Evolutionary conservation across 2,888 invertebrate species (phyloP).

Genomic region (Cheilosia grossa): DNA sequence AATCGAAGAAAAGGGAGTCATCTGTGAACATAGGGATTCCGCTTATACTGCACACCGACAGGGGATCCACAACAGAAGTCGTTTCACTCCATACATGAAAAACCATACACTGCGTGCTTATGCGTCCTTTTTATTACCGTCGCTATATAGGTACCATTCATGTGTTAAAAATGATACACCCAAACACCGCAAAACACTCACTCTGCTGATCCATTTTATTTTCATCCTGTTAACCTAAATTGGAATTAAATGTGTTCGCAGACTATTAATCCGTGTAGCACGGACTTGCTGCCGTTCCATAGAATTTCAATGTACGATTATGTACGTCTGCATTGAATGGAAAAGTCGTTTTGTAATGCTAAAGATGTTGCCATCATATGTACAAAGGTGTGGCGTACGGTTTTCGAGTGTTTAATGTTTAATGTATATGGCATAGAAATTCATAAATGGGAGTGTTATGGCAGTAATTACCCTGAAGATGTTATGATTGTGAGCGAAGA

Average conservation of each 20-base stretch:
- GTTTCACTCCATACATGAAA: constrained; percentile 51
- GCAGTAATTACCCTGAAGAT: constrained; percentile 38
- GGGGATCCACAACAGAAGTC: constrained; percentile 26
- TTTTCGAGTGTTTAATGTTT: neutral
- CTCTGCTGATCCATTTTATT: constrained; percentile 60
- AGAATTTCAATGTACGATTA: constrained; percentile 1
- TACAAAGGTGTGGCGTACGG: constrained; percentile 37
- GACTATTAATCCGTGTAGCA: constrained; percentile 55
- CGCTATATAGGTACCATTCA: constrained; percentile 29
- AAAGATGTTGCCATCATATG: constrained; percentile 33
- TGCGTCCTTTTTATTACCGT: constrained; percentile 48
- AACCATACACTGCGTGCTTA: constrained; percentile 48
- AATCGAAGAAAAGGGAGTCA: constrained; percentile 69
- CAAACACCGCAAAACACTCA: constrained; percentile 27
- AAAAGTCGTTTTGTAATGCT: constrained; percentile 20
- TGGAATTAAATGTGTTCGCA: constrained; percentile 67
- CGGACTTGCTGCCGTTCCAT: constrained; percentile 14
- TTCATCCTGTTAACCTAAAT: constrained; percentile 72
- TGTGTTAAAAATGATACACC: constrained; percentile 57
- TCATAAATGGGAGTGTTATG: constrained; percentile 34
- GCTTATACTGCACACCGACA: neutral
- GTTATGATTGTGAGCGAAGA: neutral
- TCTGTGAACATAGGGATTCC: constrained; percentile 37
- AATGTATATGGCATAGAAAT: constrained; percentile 35
- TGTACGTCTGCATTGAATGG: constrained; percentile 8